phyloP scores from a whole-genome alignment of 2,113 vertebrate genomes.

The Melospiza melodia region DNA sequence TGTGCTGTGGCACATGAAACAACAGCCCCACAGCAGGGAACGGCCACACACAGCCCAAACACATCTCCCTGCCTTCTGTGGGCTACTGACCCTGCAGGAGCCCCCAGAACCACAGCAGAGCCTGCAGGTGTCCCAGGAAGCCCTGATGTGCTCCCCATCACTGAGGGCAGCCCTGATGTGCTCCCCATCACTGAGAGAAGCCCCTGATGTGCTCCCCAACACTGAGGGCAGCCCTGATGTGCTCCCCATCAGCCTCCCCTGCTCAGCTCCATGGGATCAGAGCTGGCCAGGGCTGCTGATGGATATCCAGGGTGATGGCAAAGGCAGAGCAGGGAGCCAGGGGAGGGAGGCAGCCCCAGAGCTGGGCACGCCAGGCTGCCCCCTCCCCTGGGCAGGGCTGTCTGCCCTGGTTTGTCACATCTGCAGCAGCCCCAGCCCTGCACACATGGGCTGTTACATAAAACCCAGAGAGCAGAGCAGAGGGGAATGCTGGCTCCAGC shows the following conservation, averaged over 20 bases:
- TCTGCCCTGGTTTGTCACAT: not conserved
- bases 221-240: too few relatives aligned
- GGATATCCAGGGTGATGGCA: not conserved
- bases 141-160: too few relatives aligned
- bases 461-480: not conserved
- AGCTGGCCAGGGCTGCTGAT: not conserved
- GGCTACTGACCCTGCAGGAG: not conserved
- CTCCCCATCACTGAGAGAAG: too few relatives aligned
- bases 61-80: not conserved
- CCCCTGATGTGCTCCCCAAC: too few relatives aligned
- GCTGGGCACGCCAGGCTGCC: not conserved
- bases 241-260: not conserved
- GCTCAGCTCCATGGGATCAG: fast-evolving
- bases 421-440: not conserved
- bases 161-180: too few relatives aligned
- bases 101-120: too few relatives aligned
- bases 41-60: fast-evolving
- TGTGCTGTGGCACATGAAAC: not conserved
- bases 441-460: not conserved
- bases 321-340: fast-evolving
- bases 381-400: not conserved
- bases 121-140: not conserved
- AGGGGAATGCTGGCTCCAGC: not conserved
- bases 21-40: not conserved
- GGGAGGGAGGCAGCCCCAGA: not conserved